Evolutionary conservation across 2,888 invertebrate genomes (phyloP).

Genomic region (Drosophila neonasuta): DNA sequence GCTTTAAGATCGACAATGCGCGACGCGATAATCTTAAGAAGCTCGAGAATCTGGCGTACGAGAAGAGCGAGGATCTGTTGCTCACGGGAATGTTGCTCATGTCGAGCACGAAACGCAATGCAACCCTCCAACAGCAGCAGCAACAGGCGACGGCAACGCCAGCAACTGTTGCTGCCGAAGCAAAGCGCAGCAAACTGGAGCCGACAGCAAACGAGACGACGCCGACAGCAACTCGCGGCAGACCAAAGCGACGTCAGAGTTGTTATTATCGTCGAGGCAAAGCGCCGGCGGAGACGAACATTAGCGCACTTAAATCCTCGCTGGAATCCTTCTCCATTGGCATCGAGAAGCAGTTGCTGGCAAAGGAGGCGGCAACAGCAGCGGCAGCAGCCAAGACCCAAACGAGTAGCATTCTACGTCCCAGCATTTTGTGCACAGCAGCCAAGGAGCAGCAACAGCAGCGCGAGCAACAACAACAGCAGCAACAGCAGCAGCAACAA

Average conservation of each 20-base stretch:
- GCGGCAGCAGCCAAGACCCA: constrained; percentile 17
- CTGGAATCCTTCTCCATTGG: constrained; percentile 81
- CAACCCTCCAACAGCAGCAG: constrained; percentile 49
- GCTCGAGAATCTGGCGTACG: constrained; percentile 81
- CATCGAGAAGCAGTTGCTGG: constrained; percentile 75
- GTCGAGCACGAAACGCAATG: constrained; percentile 81
- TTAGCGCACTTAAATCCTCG: constrained; percentile 79
- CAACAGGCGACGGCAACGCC: constrained; percentile 6
- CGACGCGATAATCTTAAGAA: constrained; percentile 81
- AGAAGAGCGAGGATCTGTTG: constrained; percentile 81
- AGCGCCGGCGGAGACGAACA: constrained; percentile 78
- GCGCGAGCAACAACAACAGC: constrained; percentile 1
- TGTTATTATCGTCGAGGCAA: constrained; percentile 70
- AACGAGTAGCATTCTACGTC: constrained; percentile 41
- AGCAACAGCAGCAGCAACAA: constrained; percentile 19
- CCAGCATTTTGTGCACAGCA: constrained; percentile 59
- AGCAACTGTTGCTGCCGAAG: constrained; percentile 30
- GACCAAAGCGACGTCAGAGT: constrained; percentile 59
- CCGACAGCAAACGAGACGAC: constrained; percentile 7
- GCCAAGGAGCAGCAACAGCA: constrained; percentile 58
- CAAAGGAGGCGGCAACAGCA: constrained; percentile 59
- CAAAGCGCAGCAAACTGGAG: constrained; percentile 37
- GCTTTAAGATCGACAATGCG: constrained; percentile 82
- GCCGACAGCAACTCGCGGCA: constrained; percentile 38
- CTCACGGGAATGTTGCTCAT: constrained; percentile 81